phyloP scores from a whole-genome alignment of 2,888 invertebrate species.

The Drosophila atroscutellata region DNA sequence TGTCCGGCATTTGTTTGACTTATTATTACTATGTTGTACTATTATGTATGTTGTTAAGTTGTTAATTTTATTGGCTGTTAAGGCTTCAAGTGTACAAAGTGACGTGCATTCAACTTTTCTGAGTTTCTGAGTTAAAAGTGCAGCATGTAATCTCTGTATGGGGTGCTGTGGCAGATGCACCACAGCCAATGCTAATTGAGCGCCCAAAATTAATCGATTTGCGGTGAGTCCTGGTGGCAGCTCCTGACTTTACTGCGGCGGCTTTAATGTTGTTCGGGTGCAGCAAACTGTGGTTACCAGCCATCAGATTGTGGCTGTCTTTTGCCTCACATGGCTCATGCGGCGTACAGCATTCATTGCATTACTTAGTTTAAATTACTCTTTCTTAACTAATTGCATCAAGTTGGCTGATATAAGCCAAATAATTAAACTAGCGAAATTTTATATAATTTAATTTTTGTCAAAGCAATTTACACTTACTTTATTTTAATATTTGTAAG shows the following conservation, averaged over 20 bases:
- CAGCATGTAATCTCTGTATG: neutral
- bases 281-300: constrained; percentile 36
- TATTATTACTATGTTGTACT: constrained; percentile 3
- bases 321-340: constrained; percentile 25
- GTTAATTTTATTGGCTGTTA: constrained; percentile 18
- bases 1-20: constrained; percentile 7
- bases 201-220: constrained; percentile 77
- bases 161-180: constrained; percentile 29
- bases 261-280: constrained; percentile 46
- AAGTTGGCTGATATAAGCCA: neutral
- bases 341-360: neutral
- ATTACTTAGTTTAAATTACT: neutral
- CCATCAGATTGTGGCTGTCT: constrained; percentile 30
- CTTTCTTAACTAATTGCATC: neutral
- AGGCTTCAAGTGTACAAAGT: neutral
- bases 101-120: constrained; percentile 23
- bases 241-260: constrained; percentile 37
- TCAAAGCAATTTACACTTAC: neutral
- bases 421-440: neutral
- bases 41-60: constrained; percentile 3
- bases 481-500: neutral
- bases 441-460: neutral
- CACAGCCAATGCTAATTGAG: constrained; percentile 71
- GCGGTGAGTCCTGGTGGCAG: constrained; percentile 38
- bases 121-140: neutral